Evolutionary conservation across 2,113 vertebrate species (phyloP), one percentile per base, ranked within the genome.

Genomic region (Turnix velox): DNA sequence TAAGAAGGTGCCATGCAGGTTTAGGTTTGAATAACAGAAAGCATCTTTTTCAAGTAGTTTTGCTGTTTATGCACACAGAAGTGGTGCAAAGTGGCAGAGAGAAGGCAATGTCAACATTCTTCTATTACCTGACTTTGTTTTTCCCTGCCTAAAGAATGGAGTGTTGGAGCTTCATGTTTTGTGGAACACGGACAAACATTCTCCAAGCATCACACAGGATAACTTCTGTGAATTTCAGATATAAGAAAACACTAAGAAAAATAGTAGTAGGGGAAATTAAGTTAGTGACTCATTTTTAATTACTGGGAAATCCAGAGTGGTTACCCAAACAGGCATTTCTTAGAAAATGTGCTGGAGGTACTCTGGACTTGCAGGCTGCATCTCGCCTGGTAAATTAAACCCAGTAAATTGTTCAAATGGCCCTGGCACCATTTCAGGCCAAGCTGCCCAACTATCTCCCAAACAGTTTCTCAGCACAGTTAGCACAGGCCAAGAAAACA

Each of bases 241-340:
- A 59, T 42, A 39, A 77, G 67, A 71, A 88, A 85, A 67, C 65
- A 39, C 40, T 55, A 77, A 88, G 92, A 57, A 87, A 92, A 93
- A 49, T 31, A 81, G 48, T 43, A 75, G 31, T 82, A 90, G 35
- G 28, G 14, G 3, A 94, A 73, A 88, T 72, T 31, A 62, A 86
- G 73, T 74, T 87, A 73, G 78, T 93, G 92, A 87, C 58, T 92
- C 77, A 81, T 90, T 88, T 84, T 88, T 94, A 93, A 86, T 91
- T 88, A 66, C 46, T 88, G 69, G 86, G 69, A 74, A 93, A 87
- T 65, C 58, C 58, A 61, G 66, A 76, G 37, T 76, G 66, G 54
- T 75, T 91, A 85, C 82, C 58, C 92, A 87, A 95, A 73, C 77
- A 72, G 45, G 25, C 49, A 63, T 81, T 93, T 78, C 83, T 93